These are phyloP conservation scores for Dinocampus coccinellae DNA, from an alignment of 2,888 invertebrate species.

Conservation along the genomic window DNA sequence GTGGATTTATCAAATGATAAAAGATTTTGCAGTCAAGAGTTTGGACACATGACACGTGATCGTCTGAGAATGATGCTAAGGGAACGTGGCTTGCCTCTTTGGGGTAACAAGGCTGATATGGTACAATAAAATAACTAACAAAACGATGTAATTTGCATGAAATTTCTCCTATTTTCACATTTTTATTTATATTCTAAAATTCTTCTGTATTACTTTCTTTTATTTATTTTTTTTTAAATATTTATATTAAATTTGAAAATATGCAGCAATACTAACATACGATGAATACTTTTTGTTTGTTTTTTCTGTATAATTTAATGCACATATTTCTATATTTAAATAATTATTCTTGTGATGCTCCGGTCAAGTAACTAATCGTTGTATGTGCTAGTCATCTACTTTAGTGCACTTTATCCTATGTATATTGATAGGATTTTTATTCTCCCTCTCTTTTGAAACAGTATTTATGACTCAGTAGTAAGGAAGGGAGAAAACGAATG, in stretches of 20 bases:
- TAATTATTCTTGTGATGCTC: not conserved
- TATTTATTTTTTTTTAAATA: no score
- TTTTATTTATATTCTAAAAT: conserved; percentile 12
- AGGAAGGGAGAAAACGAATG: conserved; percentile 28
- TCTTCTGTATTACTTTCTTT: not conserved
- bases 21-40: conserved; percentile 52
- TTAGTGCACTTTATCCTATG: not conserved
- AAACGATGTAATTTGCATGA: conserved; percentile 34
- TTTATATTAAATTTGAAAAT: no score
- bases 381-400: not conserved
- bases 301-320: conserved; percentile 13
- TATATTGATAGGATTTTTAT: conserved; percentile 5
- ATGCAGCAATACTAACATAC: no score
- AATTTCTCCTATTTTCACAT: conserved; percentile 34
- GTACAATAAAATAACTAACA: conserved; percentile 56
- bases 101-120: conserved; percentile 61
- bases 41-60: conserved; percentile 59
- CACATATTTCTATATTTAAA: not conserved
- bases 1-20: conserved; percentile 47
- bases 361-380: not conserved
- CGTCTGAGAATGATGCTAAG: conserved; percentile 62
- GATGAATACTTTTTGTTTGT: not conserved
- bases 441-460: not conserved
- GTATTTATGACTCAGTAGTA: conserved; percentile 31
- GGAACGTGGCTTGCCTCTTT: conserved; percentile 59